phyloP scores from a whole-genome alignment of 23 tunicate genomes.

The Corella eumyota region DNA sequence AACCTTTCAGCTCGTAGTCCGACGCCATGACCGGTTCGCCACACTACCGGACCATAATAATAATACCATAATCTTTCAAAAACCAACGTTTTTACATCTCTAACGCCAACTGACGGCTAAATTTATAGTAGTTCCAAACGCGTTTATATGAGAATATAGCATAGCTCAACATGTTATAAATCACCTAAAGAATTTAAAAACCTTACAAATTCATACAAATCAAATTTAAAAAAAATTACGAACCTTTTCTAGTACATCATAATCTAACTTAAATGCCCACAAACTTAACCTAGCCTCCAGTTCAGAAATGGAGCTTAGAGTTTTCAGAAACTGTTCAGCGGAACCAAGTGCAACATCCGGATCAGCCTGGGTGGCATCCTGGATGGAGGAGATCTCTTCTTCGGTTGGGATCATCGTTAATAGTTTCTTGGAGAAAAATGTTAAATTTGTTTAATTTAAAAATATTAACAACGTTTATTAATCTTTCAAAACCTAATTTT shows the following conservation, averaged over 20 bases:
- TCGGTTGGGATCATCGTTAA: slow-evolving; percentile 89
- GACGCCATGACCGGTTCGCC: too few species aligned
- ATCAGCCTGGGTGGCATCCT: slow-evolving; percentile 76
- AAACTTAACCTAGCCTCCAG: slow-evolving; percentile 80
- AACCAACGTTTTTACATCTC: too few species aligned
- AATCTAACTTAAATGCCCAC: slow-evolving; percentile 96
- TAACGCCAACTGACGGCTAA: too few species aligned
- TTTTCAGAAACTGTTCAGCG: slow-evolving; percentile 94
- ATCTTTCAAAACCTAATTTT: neutral
- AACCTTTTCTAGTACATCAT: slow-evolving; percentile 88
- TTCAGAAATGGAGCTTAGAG: slow-evolving; percentile 82
- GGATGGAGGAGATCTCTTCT: slow-evolving; percentile 80
- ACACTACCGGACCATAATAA: too few species aligned
- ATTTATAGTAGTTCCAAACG: too few species aligned
- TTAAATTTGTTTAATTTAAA: neutral
- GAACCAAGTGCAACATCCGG: slow-evolving; percentile 95
- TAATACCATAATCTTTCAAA: too few species aligned
- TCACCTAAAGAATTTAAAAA: too few species aligned
- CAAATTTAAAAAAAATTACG: too few species aligned
- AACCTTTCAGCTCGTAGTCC: too few species aligned
- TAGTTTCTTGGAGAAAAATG: slow-evolving; percentile 38
- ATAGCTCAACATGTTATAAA: too few species aligned
- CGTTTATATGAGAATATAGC: too few species aligned
- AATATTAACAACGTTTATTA: neutral
- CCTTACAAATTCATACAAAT: too few species aligned